phyloP scores from a whole-genome alignment of 92 coral and sea anemone genomes.

The Micromussa lordhowensis region DNA sequence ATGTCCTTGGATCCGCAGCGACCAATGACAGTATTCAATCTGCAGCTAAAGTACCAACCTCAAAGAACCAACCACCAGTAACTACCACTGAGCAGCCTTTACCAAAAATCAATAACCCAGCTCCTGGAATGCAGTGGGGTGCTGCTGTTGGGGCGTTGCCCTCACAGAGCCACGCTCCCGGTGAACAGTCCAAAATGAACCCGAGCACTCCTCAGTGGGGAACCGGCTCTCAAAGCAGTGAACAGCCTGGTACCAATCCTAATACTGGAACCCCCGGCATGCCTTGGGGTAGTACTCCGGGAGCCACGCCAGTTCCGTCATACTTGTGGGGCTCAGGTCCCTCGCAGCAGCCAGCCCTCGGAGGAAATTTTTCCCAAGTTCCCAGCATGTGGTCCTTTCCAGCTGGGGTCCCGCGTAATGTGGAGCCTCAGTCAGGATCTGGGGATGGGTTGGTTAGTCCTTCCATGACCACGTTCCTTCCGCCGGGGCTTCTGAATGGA shows the following conservation, averaged over 20 bases:
- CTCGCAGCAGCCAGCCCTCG: slow-evolving; percentile 66
- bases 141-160: slow-evolving; percentile 24
- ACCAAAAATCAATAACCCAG: slow-evolving; percentile 12
- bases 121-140: slow-evolving; percentile 51
- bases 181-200: slow-evolving; percentile 17
- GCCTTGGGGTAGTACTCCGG: slow-evolving; percentile 76
- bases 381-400: slow-evolving; percentile 92
- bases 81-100: slow-evolving; percentile 30
- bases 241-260: slow-evolving; percentile 65
- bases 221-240: slow-evolving; percentile 25
- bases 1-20: slow-evolving; percentile 31
- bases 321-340: slow-evolving; percentile 90
- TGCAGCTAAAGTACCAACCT: slow-evolving; percentile 31
- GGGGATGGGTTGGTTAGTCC: slow-evolving; percentile 95
- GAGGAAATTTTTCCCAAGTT: slow-evolving; percentile 74
- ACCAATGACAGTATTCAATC: slow-evolving; percentile 37
- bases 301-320: slow-evolving; percentile 70
- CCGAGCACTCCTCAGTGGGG: slow-evolving; percentile 36
- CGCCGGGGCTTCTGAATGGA: slow-evolving; percentile 97
- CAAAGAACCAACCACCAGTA: slow-evolving; percentile 26
- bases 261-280: slow-evolving; percentile 56
- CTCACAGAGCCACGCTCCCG: slow-evolving; percentile 5
- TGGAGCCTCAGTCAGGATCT: slow-evolving; percentile 84
- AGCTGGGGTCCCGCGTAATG: slow-evolving; percentile 78
- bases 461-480: slow-evolving; percentile 96